Conservation (phyloP, 2,113 vertebrate species). For the Lepisosteus osseus region DNA sequence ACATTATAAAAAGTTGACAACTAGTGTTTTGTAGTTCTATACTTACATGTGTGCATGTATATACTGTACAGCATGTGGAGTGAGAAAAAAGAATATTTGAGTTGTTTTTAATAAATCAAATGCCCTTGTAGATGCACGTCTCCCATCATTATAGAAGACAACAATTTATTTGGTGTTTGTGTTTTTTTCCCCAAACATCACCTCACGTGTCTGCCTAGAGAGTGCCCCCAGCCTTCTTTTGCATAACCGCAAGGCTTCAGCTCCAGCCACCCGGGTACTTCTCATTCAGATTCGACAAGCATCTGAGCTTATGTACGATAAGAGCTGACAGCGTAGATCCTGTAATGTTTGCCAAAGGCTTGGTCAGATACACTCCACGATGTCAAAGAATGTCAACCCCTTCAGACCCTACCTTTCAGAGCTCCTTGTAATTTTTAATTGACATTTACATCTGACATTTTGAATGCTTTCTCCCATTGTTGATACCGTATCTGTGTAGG, state of each 20-base stretch:
- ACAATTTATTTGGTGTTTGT: not conserved
- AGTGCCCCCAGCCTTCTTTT: constrained; percentile 42
- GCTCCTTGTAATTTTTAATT: constrained; percentile 82
- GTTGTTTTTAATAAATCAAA: too few species aligned
- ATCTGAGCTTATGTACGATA: constrained; percentile 62
- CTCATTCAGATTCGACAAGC: constrained; percentile 70
- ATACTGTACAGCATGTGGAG: too few species aligned
- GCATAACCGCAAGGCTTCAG: constrained; percentile 45
- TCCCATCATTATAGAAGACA: not conserved
- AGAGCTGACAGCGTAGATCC: constrained; percentile 72
- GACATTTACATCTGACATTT: constrained; percentile 85
- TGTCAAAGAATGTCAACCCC: constrained; percentile 73
- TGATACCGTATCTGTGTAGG: constrained; percentile 45
- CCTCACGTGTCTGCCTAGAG: constrained; percentile 30
- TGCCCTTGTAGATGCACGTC: not conserved
- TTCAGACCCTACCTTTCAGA: constrained; percentile 71
- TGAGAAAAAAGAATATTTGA: too few species aligned
- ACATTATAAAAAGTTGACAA: too few species aligned
- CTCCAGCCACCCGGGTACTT: constrained; percentile 57
- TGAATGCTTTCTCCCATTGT: constrained; percentile 65
- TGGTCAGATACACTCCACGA: constrained; percentile 69
- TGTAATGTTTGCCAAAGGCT: constrained; percentile 69
- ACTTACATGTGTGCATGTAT: too few species aligned
- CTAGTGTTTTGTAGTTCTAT: too few species aligned
- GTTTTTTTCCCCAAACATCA: constrained; percentile 17